Evolutionary conservation across 2,888 invertebrate genomes (phyloP).

Genomic region (Stenolophus ochropezus): DNA sequence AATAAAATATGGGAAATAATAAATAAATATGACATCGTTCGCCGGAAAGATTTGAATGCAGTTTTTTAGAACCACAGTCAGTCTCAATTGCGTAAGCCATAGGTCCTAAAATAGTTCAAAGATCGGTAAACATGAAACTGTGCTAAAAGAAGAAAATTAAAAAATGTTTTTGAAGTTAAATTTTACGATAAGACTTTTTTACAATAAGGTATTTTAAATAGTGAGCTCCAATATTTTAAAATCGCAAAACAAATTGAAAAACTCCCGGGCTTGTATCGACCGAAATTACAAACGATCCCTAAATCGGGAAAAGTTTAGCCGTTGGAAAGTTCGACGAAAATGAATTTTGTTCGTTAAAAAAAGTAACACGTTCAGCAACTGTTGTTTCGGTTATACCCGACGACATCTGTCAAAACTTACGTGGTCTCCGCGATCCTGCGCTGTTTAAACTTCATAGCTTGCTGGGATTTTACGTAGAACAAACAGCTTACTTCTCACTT

Average conservation of each 20-base stretch:
- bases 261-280: neutral
- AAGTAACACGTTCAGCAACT: conserved; percentile 26
- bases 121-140: too few species aligned
- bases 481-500: neutral
- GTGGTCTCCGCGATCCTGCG: neutral
- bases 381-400: conserved; percentile 15
- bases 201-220: too few species aligned
- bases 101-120: too few species aligned
- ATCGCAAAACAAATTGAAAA: conserved; percentile 10
- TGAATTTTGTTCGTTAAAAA: conserved; percentile 34
- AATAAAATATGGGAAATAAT: too few species aligned
- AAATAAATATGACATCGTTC: too few species aligned
- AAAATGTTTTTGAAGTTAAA: too few species aligned
- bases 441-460: neutral
- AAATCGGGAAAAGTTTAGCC: conserved; percentile 14
- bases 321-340: conserved; percentile 8
- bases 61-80: too few species aligned
- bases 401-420: conserved; percentile 29
- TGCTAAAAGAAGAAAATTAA: too few species aligned
- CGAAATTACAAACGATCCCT: conserved; percentile 12
- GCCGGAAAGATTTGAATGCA: too few species aligned
- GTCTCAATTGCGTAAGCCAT: too few species aligned
- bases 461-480: neutral
- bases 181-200: too few species aligned
- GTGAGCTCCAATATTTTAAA: neutral